phyloP scores from a whole-genome alignment of 2,113 vertebrate genomes.

The Vulpes ferrilata region DNA sequence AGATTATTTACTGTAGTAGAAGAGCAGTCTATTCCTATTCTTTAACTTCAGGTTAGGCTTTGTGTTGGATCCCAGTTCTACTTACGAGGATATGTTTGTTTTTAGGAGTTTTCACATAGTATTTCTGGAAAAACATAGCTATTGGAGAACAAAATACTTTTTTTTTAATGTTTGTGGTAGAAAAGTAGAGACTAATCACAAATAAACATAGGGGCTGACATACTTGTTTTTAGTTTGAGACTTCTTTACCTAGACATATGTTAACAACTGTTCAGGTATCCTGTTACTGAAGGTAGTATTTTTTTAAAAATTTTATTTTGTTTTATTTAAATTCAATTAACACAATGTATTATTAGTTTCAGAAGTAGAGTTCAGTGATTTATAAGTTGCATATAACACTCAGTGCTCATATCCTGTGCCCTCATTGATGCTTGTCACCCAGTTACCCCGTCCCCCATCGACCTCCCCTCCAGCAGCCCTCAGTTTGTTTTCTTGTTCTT shows the following conservation, averaged over 20 bases:
- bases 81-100: neutral
- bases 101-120: neutral
- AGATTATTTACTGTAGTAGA: neutral
- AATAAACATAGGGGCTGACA: neutral
- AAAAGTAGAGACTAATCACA: neutral
- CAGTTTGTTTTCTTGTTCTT: no score
- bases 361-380: neutral
- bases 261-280: neutral
- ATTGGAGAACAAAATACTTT: neutral
- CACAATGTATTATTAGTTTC: neutral
- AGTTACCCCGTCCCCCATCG: no score
- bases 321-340: neutral
- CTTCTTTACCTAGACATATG: neutral
- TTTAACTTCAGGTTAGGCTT: neutral
- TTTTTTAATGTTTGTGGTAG: neutral
- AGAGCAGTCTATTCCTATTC: neutral
- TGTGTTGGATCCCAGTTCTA: neutral
- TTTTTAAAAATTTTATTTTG: neutral
- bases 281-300: neutral
- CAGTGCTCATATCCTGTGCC: no score
- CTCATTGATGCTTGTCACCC: no score
- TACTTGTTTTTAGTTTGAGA: neutral
- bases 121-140: neutral
- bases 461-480: no score
- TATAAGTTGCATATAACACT: neutral